Evolutionary conservation across 2,113 vertebrate species (phyloP).

Genomic region (Hydrolagus affinis): DNA sequence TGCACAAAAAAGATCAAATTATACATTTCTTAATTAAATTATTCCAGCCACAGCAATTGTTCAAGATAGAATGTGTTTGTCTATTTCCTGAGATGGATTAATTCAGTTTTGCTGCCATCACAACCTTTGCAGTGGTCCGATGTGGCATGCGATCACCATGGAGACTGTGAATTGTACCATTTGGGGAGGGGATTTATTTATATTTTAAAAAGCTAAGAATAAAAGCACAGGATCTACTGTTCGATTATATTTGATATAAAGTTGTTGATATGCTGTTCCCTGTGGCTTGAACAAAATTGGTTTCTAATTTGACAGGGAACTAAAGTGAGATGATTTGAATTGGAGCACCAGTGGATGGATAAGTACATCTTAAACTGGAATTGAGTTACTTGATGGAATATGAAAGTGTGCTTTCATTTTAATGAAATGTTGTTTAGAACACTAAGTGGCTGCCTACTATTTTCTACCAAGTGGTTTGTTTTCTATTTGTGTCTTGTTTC

Average conservation of each 20-base stretch:
- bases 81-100: no score
- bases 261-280: not conserved
- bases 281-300: not conserved
- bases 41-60: no score
- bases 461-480: not conserved
- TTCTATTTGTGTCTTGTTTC: not conserved
- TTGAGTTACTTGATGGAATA: not conserved
- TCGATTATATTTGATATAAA: not conserved
- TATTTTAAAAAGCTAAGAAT: not conserved
- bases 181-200: no score
- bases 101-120: no score
- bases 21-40: no score
- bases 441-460: not conserved
- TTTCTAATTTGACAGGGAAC: not conserved
- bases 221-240: not conserved
- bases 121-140: no score
- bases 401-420: not conserved
- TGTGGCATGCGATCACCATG: no score
- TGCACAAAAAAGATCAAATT: no score
- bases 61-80: no score
- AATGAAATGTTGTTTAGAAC: constrained; percentile 3
- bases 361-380: not conserved
- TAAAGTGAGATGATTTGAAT: not conserved
- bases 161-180: no score
- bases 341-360: not conserved